A percentile compares a stretch with the other conserved stretches of the same genome.
phyloP scores from a whole-genome alignment of 2,113 vertebrate species.

The Varanus komodoensis region DNA sequence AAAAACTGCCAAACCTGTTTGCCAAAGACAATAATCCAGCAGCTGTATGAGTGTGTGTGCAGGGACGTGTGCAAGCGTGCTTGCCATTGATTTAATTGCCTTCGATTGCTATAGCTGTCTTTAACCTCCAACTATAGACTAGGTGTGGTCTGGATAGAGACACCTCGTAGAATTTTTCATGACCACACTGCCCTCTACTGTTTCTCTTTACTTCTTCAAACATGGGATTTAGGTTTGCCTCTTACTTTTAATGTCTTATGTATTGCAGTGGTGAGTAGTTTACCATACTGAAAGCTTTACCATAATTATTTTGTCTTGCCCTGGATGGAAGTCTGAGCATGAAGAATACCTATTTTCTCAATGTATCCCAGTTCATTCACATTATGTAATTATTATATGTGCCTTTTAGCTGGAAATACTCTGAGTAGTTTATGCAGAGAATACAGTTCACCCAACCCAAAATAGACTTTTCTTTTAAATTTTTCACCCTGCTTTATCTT shows the following conservation, averaged over 20 bases:
- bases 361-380: background rate
- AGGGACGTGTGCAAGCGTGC: too few species aligned
- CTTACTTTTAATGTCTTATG: background rate
- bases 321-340: background rate
- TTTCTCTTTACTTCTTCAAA: background rate
- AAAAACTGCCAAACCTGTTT: background rate
- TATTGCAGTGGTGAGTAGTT: background rate
- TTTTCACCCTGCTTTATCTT: background rate
- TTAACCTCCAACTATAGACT: background rate
- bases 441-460: background rate
- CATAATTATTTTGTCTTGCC: background rate
- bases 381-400: background rate
- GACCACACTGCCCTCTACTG: conserved; percentile 4
- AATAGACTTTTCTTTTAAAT: background rate
- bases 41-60: background rate
- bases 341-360: background rate
- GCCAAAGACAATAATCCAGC: background rate
- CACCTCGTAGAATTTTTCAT: background rate
- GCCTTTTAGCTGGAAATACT: background rate
- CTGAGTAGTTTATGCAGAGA: background rate
- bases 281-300: background rate
- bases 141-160: background rate
- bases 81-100: too few species aligned
- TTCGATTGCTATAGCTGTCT: background rate
- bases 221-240: background rate